Percentiles rank a stretch among this genome's conserved stretches.
Evolutionary conservation across 2,888 invertebrate species (phyloP).

Genomic region (Torymus auratus): DNA sequence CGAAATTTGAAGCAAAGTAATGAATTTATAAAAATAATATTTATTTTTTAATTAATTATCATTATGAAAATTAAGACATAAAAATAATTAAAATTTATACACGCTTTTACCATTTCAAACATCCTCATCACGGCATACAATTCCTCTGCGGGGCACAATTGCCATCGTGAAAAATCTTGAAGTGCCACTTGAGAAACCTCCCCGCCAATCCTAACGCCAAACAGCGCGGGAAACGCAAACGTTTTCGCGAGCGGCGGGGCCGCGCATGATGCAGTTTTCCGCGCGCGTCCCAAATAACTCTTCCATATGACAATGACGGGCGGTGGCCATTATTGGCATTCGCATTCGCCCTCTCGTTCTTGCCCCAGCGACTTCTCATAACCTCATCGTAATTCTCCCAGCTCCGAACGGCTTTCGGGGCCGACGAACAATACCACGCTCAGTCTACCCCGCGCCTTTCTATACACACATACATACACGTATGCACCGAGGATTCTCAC

Average conservation of each 20-base stretch:
- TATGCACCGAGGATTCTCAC: background rate
- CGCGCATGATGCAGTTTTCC: conserved; percentile 20
- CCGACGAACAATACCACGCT: conserved; percentile 49
- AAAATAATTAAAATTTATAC: no score
- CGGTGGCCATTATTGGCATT: conserved; percentile 39
- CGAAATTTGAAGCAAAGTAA: no score
- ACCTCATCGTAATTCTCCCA: conserved; percentile 48
- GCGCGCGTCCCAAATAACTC: conserved; percentile 1
- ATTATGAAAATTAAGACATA: no score
- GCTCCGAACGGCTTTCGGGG: conserved; percentile 16
- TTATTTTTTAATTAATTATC: no score
- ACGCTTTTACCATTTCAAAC: no score
- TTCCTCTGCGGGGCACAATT: no score
- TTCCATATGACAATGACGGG: background rate
- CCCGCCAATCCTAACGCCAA: conserved; percentile 9
- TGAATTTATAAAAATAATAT: no score
- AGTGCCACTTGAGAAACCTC: background rate
- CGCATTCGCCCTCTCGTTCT: background rate
- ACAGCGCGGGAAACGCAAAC: conserved; percentile 15
- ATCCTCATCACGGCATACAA: no score
- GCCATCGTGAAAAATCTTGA: no score
- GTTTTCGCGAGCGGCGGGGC: conserved; percentile 2
- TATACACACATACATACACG: background rate
- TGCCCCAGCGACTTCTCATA: conserved; percentile 20
- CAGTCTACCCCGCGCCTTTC: conserved; percentile 16